Percentiles rank a stretch among this genome's conserved stretches.
These are phyloP conservation scores for Stenichneumon culpator DNA, from an alignment of 2,888 invertebrate genomes.

Conservation along the genomic window DNA sequence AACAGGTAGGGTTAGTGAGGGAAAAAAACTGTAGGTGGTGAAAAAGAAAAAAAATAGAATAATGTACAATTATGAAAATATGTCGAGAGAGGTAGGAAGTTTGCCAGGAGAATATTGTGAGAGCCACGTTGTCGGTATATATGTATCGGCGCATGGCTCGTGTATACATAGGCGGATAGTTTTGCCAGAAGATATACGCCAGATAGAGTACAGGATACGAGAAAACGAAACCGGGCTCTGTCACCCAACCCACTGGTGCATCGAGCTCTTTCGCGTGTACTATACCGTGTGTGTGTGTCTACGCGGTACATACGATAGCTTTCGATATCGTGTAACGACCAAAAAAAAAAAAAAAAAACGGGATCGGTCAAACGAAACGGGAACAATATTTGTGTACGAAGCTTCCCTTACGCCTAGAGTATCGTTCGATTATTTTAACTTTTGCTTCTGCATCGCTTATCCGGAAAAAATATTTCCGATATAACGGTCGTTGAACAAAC, in stretches of 20 bases:
- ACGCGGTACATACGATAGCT: not conserved
- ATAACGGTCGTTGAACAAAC: not conserved
- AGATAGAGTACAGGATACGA: constrained; percentile 48
- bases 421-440: constrained; percentile 5
- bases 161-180: constrained; percentile 7
- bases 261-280: constrained; percentile 42
- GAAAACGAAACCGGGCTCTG: constrained; percentile 28
- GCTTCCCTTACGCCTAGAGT: not conserved
- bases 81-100: constrained; percentile 23
- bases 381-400: constrained; percentile 46
- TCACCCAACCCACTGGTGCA: constrained; percentile 30
- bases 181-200: constrained; percentile 13
- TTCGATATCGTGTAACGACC: constrained; percentile 56
- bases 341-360: constrained; percentile 1
- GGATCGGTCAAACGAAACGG: constrained; percentile 61
- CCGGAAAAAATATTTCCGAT: not conserved
- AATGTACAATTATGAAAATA: constrained; percentile 46
- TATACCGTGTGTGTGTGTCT: not conserved
- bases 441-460: not conserved
- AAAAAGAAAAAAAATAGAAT: constrained; percentile 47
- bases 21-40: constrained; percentile 17
- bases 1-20: not conserved
- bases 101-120: constrained; percentile 43
- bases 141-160: not conserved
- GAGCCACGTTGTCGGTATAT: constrained; percentile 43